Percentiles rank a stretch among this genome's conserved stretches.
phyloP scores from a whole-genome alignment of 92 coral and sea anemone genomes.

The Phymanthus crucifer region DNA sequence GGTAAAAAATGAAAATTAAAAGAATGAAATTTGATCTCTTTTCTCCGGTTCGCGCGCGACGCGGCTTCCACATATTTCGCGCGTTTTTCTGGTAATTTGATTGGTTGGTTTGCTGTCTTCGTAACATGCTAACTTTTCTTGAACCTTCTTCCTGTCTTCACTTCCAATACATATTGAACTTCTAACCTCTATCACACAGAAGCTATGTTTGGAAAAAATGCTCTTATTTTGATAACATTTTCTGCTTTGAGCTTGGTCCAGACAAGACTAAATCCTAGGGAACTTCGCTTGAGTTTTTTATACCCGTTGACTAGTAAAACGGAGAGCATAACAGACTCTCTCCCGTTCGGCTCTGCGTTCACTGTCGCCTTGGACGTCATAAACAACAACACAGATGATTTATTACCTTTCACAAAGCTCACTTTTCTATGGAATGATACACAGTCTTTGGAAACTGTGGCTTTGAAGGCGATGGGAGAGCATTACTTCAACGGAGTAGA shows the following conservation, averaged over 20 bases:
- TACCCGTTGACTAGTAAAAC: constrained; percentile 48
- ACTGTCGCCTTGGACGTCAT: constrained; percentile 66
- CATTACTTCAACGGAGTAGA: constrained; percentile 64
- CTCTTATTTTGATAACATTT: neutral
- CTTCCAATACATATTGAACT: neutral
- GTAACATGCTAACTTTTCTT: constrained; percentile 26
- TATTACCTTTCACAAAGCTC: constrained; percentile 46
- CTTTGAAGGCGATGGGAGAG: constrained; percentile 64
- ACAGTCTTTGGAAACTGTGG: constrained; percentile 55
- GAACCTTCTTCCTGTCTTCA: neutral
- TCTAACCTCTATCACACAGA: neutral
- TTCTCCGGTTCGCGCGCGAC: neutral
- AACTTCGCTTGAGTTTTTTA: constrained; percentile 34
- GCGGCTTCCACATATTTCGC: neutral
- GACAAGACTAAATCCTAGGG: neutral
- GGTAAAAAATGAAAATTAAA: neutral
- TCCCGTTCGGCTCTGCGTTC: constrained; percentile 67
- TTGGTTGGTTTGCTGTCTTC: constrained; percentile 5
- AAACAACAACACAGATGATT: constrained; percentile 30
- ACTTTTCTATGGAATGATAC: constrained; percentile 74
- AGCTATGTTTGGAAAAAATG: neutral
- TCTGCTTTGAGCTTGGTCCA: neutral
- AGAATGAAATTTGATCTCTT: neutral
- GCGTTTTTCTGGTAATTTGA: constrained; percentile 2
- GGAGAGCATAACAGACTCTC: constrained; percentile 25